Base-by-base conservation (phyloP, 2,113 vertebrate genomes). In the Coregonus clupeaformis region DNA sequence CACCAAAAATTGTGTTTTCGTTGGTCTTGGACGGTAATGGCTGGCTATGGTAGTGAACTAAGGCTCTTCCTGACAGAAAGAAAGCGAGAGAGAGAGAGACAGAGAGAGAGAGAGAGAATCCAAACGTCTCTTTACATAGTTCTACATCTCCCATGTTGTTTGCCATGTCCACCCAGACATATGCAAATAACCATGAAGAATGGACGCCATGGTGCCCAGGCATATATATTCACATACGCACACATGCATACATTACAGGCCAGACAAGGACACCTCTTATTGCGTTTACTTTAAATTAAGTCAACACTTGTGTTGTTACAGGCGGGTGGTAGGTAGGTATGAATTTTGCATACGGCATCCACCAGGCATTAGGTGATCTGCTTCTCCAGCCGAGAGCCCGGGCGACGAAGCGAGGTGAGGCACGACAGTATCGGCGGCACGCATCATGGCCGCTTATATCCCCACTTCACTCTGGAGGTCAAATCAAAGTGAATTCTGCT, bases 401-500 rank as follows among this genome's bases (percentile, higher is more conserved):
- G 24, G 22, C 22, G 22, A 30, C 30, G 3, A 14, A 25, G 24
- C 12, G 11, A 14, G 13, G 27, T 12, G 27, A 27, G 16, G 27
- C 64, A 5, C 64, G 16, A 30, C 64, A 36, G 13, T 25, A 12
- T 27, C 63, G 9, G 27, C 32, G 36, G 18, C 24, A 29, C 49
- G 36, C 83, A 84, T 84, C 57, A 69, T 75, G 68, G 82, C 83
- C 75, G 82, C 82, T 89, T 81, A 79, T 77, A 77, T 84, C 71
- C n/a, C 67, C 67, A 22, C 75, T 84, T 78, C 77, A 80, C 85
- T 91, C 80, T 91, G 75, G 88, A 94, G 92, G 92, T 95, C 93
- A 89, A 89, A 93, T 91, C 91, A 93, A 94, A 94, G 93, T 93
- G 91, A 93, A 77, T 82, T 81, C 84, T 85, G 87, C 91, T 88